phyloP scores from a whole-genome alignment of 2,797 vertebrate species.

The Schizothorax lantsangensis region DNA sequence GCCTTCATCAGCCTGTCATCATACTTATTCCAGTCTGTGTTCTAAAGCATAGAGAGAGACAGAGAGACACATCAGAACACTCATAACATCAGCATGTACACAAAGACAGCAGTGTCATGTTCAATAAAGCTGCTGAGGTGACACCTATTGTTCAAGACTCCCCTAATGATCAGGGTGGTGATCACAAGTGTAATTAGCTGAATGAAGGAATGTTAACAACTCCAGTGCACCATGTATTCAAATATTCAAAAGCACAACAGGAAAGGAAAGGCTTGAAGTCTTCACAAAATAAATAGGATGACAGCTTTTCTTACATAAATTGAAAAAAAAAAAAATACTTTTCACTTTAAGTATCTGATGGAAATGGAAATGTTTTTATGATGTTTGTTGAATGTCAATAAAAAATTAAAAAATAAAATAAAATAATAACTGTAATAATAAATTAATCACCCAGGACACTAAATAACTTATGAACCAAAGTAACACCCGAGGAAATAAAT shows the following conservation, averaged over 20 bases:
- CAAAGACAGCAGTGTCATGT: conserved; percentile 3
- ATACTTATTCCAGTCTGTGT: conserved; percentile 97
- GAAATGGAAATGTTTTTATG: neutral
- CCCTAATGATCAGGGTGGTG: conserved; percentile 23
- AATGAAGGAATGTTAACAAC: conserved; percentile 21
- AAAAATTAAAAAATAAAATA: neutral
- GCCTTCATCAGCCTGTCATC: conserved; percentile 98
- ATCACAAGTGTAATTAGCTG: neutral
- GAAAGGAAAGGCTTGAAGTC: neutral
- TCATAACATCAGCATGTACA: conserved; percentile 12
- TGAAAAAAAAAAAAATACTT: neutral
- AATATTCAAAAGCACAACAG: conserved; percentile 1
- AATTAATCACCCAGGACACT: neutral
- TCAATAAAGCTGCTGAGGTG: conserved; percentile 17
- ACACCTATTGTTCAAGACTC: conserved; percentile 13
- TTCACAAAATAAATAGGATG: neutral
- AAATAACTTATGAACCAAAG: neutral
- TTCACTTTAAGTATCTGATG: neutral
- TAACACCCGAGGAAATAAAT: neutral
- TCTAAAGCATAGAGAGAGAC: conserved; percentile 69
- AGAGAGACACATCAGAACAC: conserved; percentile 17
- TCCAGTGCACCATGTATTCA: neutral
- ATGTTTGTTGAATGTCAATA: neutral
- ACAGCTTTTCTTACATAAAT: too few species aligned
- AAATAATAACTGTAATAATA: neutral